Evolutionary conservation across 2,113 vertebrate genomes (phyloP), one percentile per base, ranked within the genome.

Genomic region (Rhea pennata): DNA sequence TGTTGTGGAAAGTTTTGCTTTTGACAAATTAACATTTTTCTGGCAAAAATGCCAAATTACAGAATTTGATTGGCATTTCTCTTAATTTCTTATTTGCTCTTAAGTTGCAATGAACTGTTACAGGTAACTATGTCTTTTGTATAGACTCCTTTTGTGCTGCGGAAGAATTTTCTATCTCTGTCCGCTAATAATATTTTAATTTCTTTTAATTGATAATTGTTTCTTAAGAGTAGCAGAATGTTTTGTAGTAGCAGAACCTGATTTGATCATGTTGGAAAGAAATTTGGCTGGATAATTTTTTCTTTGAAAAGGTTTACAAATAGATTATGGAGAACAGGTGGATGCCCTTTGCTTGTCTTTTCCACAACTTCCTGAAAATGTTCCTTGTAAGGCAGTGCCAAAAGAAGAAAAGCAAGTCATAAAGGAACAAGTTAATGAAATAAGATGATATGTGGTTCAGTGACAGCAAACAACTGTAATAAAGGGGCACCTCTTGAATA

Each of bases 1-100:
- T 89, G 84, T 89, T 92, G 44, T 91, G 46, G 48, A 65, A 91
- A 69, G 51, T 90, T 90, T 65, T 80, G 29, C 85, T 86, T 90
- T 66, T 80, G 61, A 86, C 72, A 86, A 88, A 26, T 33, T 33
- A n/a, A 80, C 69, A 3, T 92, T 90, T 53, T 92, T 93, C 69
- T 94, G 88, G 93, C 83, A 59, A 58, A 93, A 93, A 36, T 74
- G 73, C 59, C 39, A 51, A 40, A 88, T 88, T 92, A 51, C 56
- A 86, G 82, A 51, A 48, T 74, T n/a, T n/a, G 31, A 44, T 42
- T n/a, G 72, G 33, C 67, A 10, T 88, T 85, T 92, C 31, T 76
- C 61, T 0, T 2, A 15, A 3, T 82, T 89, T 96, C 74, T 64
- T 84, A 76, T 91, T 80, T 76, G 20, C 36, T 85, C n/a, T 85